These are phyloP conservation scores for Sebastes miniatus DNA, from an alignment of 2,797 vertebrate genomes.

Conservation along the genomic window DNA sequence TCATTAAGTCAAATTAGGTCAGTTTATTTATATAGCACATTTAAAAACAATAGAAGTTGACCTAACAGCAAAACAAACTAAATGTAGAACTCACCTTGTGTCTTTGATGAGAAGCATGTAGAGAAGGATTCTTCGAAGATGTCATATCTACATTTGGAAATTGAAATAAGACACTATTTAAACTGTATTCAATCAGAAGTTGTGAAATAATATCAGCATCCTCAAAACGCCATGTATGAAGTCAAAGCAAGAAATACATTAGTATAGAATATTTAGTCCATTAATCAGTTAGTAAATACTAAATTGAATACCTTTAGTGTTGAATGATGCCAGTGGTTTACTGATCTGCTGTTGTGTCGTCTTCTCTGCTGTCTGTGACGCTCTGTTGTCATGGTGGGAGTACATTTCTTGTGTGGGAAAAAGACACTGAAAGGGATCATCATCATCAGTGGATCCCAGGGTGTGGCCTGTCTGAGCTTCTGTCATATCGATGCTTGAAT, in stretches of 20 bases:
- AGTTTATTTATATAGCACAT: not conserved
- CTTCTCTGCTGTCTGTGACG: conserved; percentile 71
- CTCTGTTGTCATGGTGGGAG: conserved; percentile 28
- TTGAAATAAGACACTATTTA: not conserved
- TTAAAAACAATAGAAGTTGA: not conserved
- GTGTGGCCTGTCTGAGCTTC: conserved; percentile 41
- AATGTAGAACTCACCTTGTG: conserved; percentile 57
- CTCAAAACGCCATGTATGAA: not conserved
- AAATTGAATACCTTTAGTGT: conserved; percentile 61
- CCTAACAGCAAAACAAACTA: not conserved
- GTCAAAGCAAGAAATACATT: not conserved
- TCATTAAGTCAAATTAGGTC: not conserved
- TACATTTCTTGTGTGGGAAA: conserved; percentile 58
- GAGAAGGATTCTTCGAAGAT: conserved; percentile 47
- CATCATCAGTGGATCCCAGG: not conserved
- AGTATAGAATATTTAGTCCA: not conserved
- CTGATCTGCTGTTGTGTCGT: conserved; percentile 59
- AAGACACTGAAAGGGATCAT: conserved; percentile 58
- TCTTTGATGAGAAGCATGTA: conserved; percentile 44
- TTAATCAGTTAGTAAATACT: not conserved
- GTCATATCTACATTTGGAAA: conserved; percentile 57
- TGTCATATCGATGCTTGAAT: conserved; percentile 61
- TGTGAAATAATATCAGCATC: not conserved
- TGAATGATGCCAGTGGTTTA: conserved; percentile 12
- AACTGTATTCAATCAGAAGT: not conserved